These are phyloP conservation scores for Agrotis clavis DNA, from an alignment of 2,888 invertebrate species.

Conservation along the genomic window DNA sequence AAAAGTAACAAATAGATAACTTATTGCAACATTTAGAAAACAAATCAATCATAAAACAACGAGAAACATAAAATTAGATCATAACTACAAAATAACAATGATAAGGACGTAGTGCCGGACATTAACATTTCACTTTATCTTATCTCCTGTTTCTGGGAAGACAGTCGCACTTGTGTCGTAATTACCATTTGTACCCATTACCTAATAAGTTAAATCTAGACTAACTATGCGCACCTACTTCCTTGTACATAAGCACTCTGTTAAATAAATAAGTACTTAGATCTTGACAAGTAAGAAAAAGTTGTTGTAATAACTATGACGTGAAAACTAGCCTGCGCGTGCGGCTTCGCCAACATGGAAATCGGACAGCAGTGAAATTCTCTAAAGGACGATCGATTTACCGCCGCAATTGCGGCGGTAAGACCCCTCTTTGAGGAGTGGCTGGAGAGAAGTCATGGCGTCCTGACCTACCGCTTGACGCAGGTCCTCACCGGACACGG, in stretches of 20 bases:
- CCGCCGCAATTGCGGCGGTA: no score
- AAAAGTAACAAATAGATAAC: neutral
- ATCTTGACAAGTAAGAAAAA: constrained; percentile 7
- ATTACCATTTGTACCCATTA: constrained; percentile 21
- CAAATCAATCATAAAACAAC: constrained; percentile 1
- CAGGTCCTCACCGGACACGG: no score
- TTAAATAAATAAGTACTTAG: constrained; percentile 21
- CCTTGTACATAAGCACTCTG: constrained; percentile 8
- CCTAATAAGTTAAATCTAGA: constrained; percentile 24
- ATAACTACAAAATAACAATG: constrained; percentile 8
- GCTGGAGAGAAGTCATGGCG: no score
- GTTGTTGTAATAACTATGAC: neutral
- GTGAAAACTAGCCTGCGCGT: no score
- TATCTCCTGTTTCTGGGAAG: constrained; percentile 53
- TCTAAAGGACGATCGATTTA: no score
- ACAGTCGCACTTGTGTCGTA: constrained; percentile 28
- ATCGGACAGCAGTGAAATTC: no score
- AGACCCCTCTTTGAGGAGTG: no score
- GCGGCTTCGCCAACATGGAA: no score
- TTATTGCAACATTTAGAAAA: neutral
- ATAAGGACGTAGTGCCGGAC: constrained; percentile 12
- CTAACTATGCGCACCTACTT: constrained; percentile 16
- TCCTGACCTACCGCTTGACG: no score
- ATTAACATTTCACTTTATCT: constrained; percentile 38
- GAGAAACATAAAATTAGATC: constrained; percentile 18